These are phyloP conservation scores for Plectrocnemia conspersa DNA, from an alignment of 1,140 invertebrate genomes.

Conservation along the genomic window DNA sequence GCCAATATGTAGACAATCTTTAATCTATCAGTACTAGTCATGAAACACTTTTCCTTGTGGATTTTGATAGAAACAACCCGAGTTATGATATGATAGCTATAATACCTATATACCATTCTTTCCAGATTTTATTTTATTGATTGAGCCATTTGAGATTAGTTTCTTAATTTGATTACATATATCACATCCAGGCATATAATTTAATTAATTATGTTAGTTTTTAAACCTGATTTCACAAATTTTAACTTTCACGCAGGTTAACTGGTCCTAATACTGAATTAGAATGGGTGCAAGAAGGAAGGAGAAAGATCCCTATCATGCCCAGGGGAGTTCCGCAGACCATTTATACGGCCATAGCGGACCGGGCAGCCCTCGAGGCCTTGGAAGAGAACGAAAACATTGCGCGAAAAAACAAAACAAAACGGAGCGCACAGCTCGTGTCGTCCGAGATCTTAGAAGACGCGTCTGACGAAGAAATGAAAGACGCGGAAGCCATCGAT, in stretches of 20 bases:
- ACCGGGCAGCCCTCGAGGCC: slow-evolving; percentile 54
- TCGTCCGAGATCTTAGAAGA: slow-evolving; percentile 16
- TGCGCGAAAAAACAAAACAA: slow-evolving; percentile 9
- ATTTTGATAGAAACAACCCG: too few species aligned
- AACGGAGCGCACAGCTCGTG: slow-evolving; percentile 12
- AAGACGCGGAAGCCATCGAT: slow-evolving; percentile 40
- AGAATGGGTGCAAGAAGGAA: slow-evolving; percentile 83
- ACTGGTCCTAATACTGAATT: slow-evolving; percentile 72
- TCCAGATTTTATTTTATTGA: too few species aligned
- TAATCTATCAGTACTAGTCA: too few species aligned
- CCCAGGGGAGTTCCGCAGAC: slow-evolving; percentile 77
- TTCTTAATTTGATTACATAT: too few species aligned
- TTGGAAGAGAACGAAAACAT: slow-evolving; percentile 49
- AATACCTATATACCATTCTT: too few species aligned
- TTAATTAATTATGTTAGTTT: too few species aligned
- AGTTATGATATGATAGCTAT: too few species aligned
- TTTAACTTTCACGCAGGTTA: slow-evolving; percentile 60
- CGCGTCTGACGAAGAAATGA: slow-evolving; percentile 23
- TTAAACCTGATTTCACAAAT: slow-evolving; percentile 1
- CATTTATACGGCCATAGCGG: slow-evolving; percentile 78
- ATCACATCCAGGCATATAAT: too few species aligned
- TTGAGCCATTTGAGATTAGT: too few species aligned
- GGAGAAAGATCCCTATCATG: slow-evolving; percentile 74
- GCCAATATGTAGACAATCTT: too few species aligned
- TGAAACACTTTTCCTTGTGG: too few species aligned